These are phyloP conservation scores for Ichneumon xanthorius DNA, from an alignment of 2,888 invertebrate genomes.

Conservation along the genomic window DNA sequence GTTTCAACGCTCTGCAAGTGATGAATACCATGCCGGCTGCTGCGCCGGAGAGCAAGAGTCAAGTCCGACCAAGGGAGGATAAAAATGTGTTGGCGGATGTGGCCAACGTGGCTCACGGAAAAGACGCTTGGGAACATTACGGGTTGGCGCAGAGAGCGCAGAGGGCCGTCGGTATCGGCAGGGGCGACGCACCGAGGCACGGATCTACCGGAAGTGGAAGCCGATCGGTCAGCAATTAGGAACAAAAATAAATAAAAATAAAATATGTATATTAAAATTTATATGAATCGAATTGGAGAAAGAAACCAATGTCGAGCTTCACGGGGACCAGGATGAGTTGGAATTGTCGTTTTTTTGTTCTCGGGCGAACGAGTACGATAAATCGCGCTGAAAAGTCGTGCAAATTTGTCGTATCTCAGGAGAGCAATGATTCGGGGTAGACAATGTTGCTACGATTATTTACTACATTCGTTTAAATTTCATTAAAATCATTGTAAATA, in stretches of 20 bases:
- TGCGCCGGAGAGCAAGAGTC: conserved; percentile 56
- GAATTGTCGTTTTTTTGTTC: conserved; percentile 28
- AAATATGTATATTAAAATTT: conserved; percentile 6
- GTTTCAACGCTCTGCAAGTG: conserved; percentile 78
- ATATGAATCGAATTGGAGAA: conserved; percentile 15
- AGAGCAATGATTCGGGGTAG: not conserved
- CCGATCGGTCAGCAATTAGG: conserved; percentile 80
- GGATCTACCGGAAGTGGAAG: conserved; percentile 78
- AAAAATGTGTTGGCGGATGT: conserved; percentile 49
- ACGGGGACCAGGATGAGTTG: conserved; percentile 59
- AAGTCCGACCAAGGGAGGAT: conserved; percentile 55
- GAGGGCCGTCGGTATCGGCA: conserved; percentile 69
- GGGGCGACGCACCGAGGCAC: conserved; percentile 68
- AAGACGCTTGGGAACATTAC: conserved; percentile 81
- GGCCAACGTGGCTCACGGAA: conserved; percentile 71
- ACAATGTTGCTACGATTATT: conserved; percentile 18
- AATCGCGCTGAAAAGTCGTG: not conserved
- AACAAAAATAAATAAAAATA: not conserved
- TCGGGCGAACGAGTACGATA: conserved; percentile 5
- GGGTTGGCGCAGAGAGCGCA: conserved; percentile 79
- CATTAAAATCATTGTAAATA: not conserved
- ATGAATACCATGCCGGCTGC: conserved; percentile 72
- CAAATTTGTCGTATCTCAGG: not conserved
- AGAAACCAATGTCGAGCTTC: conserved; percentile 27
- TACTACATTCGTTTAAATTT: not conserved